Conservation (phyloP, 1,140 invertebrate species). For the Ruditapes philippinarum region DNA sequence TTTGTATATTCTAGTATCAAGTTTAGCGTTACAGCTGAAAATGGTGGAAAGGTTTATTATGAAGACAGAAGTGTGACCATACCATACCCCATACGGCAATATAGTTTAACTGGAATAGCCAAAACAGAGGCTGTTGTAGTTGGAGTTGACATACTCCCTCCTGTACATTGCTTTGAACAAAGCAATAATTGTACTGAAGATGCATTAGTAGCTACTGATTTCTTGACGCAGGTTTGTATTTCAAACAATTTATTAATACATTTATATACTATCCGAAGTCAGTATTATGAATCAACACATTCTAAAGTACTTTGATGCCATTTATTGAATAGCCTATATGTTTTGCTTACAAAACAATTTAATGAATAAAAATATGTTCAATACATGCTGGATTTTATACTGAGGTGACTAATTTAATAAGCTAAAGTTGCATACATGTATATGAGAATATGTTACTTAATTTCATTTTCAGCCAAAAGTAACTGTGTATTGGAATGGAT, state of each 20-base stretch:
- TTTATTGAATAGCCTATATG: not conserved
- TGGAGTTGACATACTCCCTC: not conserved
- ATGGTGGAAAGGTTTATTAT: not conserved
- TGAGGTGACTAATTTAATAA: no score
- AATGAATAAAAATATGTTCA: no score
- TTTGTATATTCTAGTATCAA: slow-evolving; percentile 13
- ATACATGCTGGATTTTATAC: no score
- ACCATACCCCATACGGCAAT: not conserved
- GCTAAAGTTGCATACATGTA: no score
- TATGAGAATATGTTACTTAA: no score
- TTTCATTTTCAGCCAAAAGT: not conserved
- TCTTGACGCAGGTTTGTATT: not conserved
- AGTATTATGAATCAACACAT: not conserved
- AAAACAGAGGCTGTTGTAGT: not conserved
- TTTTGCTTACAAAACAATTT: no score
- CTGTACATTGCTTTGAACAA: not conserved
- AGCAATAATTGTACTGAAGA: not conserved
- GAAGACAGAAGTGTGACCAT: not conserved
- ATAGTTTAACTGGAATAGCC: not conserved
- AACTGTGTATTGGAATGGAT: not conserved
- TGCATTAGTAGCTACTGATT: not conserved
- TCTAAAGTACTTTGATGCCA: not conserved
- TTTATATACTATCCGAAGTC: not conserved
- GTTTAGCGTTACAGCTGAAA: not conserved
- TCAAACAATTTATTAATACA: no score